These are phyloP conservation scores for Drosophila anomelani DNA, from an alignment of 2,888 invertebrate genomes.

Conservation along the genomic window DNA sequence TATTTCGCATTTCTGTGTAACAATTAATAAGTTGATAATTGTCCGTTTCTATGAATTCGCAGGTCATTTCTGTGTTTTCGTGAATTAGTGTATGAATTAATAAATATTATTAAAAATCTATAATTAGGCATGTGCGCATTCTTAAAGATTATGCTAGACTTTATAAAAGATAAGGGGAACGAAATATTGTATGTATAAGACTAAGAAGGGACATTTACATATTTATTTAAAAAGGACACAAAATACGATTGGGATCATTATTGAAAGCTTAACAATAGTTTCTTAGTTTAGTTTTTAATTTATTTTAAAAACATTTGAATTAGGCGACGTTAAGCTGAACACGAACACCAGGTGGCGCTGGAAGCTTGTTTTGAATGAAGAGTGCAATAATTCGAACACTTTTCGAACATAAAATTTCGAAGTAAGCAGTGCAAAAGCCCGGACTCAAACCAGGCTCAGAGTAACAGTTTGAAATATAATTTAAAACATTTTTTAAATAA, in stretches of 20 bases:
- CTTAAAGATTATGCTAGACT: neutral
- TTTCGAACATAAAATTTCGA: neutral
- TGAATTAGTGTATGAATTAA: neutral
- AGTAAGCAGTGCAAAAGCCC: neutral
- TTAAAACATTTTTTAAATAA: neutral
- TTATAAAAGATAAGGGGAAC: neutral
- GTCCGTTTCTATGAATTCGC: neutral
- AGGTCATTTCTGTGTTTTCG: neutral
- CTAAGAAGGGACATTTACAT: too few relatives aligned
- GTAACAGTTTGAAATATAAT: neutral
- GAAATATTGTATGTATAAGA: neutral
- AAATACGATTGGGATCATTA: too few relatives aligned
- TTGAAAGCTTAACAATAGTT: too few relatives aligned
- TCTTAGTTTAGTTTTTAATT: neutral
- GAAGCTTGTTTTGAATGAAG: neutral
- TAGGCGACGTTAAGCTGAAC: neutral
- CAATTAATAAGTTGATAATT: slow-evolving; percentile 6
- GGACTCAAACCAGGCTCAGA: neutral
- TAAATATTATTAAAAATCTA: neutral
- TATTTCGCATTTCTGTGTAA: neutral
- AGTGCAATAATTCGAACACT: neutral
- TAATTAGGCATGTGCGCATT: neutral
- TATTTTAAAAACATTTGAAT: neutral
- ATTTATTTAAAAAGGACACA: too few relatives aligned
- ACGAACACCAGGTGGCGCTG: neutral